phyloP scores from a whole-genome alignment of 2,888 invertebrate species.

The Dasysyrphus albostriatus region DNA sequence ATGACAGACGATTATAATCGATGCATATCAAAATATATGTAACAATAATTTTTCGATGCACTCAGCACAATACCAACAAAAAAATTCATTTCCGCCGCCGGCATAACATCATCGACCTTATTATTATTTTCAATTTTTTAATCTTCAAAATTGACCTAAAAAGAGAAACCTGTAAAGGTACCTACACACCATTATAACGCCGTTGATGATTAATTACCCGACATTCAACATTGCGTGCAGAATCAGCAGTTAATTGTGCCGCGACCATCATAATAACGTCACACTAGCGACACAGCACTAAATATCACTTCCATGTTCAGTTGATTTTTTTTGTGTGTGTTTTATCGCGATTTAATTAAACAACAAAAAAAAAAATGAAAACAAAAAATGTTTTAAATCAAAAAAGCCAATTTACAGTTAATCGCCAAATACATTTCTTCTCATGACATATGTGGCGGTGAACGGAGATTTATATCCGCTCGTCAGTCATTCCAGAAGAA shows the following conservation, averaged over 20 bases:
- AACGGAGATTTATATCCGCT: constrained; percentile 55
- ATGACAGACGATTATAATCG: constrained; percentile 40
- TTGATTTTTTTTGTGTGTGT: constrained; percentile 4
- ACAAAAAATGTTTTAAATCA: constrained; percentile 12
- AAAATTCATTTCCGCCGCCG: constrained; percentile 15
- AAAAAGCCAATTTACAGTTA: constrained; percentile 59
- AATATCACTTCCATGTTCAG: constrained; percentile 12
- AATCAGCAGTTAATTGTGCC: constrained; percentile 69
- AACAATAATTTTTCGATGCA: constrained; percentile 32
- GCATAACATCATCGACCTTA: constrained; percentile 44
- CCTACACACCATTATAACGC: not conserved
- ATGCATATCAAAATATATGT: constrained; percentile 54
- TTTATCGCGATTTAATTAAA: constrained; percentile 57
- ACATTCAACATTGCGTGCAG: constrained; percentile 54
- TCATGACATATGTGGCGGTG: constrained; percentile 47
- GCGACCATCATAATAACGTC: constrained; percentile 32
- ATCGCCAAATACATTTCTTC: constrained; percentile 49
- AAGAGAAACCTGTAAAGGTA: constrained; percentile 20
- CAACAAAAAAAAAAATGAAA: constrained; percentile 6
- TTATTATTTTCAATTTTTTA: constrained; percentile 1
- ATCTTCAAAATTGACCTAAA: constrained; percentile 59
- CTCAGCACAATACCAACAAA: not conserved
- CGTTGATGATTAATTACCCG: constrained; percentile 62
- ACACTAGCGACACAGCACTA: not conserved
- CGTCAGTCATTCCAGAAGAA: constrained; percentile 55